phyloP scores from a whole-genome alignment of 2,888 invertebrate species.

The Drosophila crucigera region DNA sequence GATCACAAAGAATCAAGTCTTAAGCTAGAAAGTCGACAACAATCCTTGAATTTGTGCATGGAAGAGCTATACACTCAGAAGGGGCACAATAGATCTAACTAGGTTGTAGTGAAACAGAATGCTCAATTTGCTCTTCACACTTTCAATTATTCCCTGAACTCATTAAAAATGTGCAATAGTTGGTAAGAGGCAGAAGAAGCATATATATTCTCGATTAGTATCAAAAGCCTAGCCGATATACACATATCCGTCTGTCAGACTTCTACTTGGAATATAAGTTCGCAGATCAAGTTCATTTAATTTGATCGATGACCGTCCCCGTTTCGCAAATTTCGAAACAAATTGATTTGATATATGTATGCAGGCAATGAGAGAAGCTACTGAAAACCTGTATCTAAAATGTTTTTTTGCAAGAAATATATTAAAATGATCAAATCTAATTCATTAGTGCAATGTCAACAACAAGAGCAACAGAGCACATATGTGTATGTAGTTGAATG shows the following conservation, averaged over 20 bases:
- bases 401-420: neutral
- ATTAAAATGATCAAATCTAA: constrained; percentile 1
- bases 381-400: neutral
- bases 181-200: neutral
- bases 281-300: neutral
- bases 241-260: neutral
- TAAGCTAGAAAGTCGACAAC: neutral
- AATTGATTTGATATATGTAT: neutral
- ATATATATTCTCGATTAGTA: neutral
- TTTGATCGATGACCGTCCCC: neutral
- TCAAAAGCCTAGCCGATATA: neutral
- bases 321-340: neutral
- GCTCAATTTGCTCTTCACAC: neutral
- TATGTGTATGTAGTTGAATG: neutral
- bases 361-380: neutral
- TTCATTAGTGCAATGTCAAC: constrained; percentile 17
- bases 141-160: neutral
- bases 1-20: no score
- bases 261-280: neutral
- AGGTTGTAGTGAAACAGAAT: neutral
- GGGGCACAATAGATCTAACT: neutral
- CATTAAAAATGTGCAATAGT: neutral
- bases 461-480: constrained; percentile 3
- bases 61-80: neutral
- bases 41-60: neutral